Conservation (phyloP, 2,113 vertebrate species). For the Struthidea cinerea region DNA sequence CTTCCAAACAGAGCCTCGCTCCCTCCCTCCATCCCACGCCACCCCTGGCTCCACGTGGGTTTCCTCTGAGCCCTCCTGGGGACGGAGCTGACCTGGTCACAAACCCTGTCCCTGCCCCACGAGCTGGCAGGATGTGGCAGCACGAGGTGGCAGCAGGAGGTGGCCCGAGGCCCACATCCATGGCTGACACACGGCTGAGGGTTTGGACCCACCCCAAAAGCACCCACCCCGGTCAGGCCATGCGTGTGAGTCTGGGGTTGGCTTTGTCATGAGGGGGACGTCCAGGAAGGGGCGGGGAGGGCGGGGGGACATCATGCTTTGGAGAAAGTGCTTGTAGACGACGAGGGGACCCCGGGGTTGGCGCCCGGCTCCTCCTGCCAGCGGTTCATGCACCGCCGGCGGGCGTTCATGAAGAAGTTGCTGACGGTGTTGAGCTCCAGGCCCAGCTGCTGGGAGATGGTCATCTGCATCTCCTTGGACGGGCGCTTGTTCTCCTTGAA, state of each 20-base stretch:
- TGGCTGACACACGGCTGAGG: neutral
- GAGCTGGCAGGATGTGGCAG: neutral
- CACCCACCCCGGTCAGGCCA: neutral
- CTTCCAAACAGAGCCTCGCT: neutral
- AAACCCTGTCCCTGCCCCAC: neutral
- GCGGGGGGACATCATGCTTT: conserved; percentile 83
- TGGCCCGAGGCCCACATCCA: neutral
- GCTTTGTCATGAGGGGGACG: conserved; percentile 24
- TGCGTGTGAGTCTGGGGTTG: neutral
- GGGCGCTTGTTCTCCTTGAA: conserved; percentile 99
- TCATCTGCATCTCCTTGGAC: conserved; percentile 97
- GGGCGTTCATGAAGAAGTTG: conserved; percentile 99
- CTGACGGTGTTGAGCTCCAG: conserved; percentile 97
- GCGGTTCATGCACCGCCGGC: conserved; percentile 94
- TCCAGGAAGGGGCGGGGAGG: neutral
- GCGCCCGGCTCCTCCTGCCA: conserved; percentile 90
- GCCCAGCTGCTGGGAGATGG: conserved; percentile 97
- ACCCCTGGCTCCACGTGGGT: neutral
- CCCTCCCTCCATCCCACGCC: neutral
- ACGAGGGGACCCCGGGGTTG: conserved; percentile 83
- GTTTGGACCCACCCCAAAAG: neutral
- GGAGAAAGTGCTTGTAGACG: conserved; percentile 90
- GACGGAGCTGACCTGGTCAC: neutral
- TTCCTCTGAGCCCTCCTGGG: neutral
- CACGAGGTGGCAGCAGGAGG: neutral